phyloP scores from a whole-genome alignment of 2,888 invertebrate genomes.

The Dascillus cervinus region DNA sequence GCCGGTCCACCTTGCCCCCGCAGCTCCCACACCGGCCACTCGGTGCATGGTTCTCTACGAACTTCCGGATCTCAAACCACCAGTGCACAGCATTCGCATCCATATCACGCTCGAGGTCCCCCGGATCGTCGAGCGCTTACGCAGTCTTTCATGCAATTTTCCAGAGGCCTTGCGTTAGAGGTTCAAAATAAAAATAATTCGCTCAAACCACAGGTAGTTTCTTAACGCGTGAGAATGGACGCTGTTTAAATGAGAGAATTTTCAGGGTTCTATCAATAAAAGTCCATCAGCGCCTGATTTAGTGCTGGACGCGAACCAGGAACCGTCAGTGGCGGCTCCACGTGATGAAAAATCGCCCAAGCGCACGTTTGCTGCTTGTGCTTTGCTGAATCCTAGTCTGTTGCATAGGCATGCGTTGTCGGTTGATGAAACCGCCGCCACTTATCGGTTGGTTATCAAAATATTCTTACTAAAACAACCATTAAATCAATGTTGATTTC shows the following conservation, averaged over 20 bases:
- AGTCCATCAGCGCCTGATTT: constrained; percentile 57
- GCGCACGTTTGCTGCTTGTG: constrained; percentile 40
- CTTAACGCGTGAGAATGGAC: too few species aligned
- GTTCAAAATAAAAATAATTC: constrained; percentile 26
- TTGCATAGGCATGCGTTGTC: constrained; percentile 75
- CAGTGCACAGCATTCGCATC: constrained; percentile 16
- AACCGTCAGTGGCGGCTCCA: constrained; percentile 16
- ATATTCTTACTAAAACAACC: too few species aligned
- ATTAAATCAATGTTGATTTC: too few species aligned
- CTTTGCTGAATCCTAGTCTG: constrained; percentile 54
- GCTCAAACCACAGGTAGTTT: constrained; percentile 13
- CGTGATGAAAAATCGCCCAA: constrained; percentile 18
- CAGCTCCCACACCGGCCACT: constrained; percentile 13
- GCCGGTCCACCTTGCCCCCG: constrained; percentile 10
- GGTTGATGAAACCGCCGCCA: constrained; percentile 61
- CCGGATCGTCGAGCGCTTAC: constrained; percentile 35
- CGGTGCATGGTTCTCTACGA: constrained; percentile 33
- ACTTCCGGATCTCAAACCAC: constrained; percentile 35
- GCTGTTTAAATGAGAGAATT: constrained; percentile 3
- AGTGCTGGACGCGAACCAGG: constrained; percentile 36
- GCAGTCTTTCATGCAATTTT: constrained; percentile 46
- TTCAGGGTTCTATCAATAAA: constrained; percentile 38
- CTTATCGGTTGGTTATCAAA: constrained; percentile 36
- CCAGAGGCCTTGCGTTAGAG: constrained; percentile 40
- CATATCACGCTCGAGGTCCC: constrained; percentile 12